Conservation (phyloP, 2,797 vertebrate genomes). For the Parotocinclus haroldoi region DNA sequence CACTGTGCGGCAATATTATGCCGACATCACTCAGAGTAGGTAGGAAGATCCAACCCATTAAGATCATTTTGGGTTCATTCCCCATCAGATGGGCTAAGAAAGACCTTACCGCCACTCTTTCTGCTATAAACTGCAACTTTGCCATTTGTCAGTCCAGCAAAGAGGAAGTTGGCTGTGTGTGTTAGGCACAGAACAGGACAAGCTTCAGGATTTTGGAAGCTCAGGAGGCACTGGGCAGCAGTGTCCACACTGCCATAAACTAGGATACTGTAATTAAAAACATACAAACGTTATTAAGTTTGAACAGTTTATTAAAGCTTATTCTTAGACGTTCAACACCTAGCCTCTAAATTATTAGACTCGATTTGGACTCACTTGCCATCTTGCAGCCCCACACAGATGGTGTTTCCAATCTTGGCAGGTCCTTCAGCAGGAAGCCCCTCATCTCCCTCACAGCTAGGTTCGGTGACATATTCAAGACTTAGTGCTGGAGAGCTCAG, state of each 20-base stretch:
- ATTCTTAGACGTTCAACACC: neutral
- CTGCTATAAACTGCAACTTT: slow-evolving; percentile 76
- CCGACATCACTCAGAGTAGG: too few species aligned
- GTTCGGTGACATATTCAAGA: slow-evolving; percentile 79
- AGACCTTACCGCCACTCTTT: slow-evolving; percentile 63
- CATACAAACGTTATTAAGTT: neutral
- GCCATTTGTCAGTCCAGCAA: slow-evolving; percentile 81
- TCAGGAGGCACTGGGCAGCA: slow-evolving; percentile 76
- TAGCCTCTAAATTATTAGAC: neutral
- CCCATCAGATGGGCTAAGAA: too few species aligned
- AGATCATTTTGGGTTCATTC: too few species aligned
- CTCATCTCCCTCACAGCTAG: slow-evolving; percentile 46
- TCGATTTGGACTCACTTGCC: slow-evolving; percentile 76
- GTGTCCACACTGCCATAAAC: slow-evolving; percentile 82
- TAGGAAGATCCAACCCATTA: too few species aligned
- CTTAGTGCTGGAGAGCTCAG: slow-evolving; percentile 76
- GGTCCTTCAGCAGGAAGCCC: slow-evolving; percentile 27
- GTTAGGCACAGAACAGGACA: slow-evolving; percentile 76
- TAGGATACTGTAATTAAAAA: slow-evolving; percentile 67
- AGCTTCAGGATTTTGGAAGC: slow-evolving; percentile 66
- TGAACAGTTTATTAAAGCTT: neutral
- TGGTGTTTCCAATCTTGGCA: slow-evolving; percentile 64
- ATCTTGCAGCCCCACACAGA: slow-evolving; percentile 82
- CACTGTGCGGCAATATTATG: too few species aligned
- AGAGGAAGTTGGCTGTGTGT: slow-evolving; percentile 69